A percentile compares a stretch with the other conserved stretches of the same genome.
phyloP scores from a whole-genome alignment of 1,140 invertebrate genomes.

The Atta cephalotes region DNA sequence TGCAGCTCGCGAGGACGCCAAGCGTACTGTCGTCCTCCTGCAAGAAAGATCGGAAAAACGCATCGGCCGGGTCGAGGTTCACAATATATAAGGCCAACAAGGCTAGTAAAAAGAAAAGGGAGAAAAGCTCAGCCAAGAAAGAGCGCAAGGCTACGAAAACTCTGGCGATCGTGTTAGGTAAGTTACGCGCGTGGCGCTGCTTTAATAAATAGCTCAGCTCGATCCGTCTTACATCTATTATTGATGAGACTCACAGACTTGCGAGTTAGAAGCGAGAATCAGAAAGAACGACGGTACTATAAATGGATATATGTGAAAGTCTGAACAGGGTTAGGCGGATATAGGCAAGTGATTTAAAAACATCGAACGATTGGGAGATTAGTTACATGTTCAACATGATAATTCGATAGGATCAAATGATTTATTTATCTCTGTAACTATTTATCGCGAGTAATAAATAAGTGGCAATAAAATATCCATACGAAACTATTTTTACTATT shows the following conservation, averaged over 20 bases:
- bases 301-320: slow-evolving; percentile 14
- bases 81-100: slow-evolving; percentile 97
- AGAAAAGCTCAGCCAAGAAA: slow-evolving; percentile 97
- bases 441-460: neutral
- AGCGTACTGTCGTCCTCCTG: slow-evolving; percentile 79
- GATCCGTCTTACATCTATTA: neutral
- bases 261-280: neutral
- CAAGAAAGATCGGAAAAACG: slow-evolving; percentile 90
- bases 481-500: neutral
- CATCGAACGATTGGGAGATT: slow-evolving; percentile 20
- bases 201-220: slow-evolving; percentile 31
- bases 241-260: slow-evolving; percentile 25
- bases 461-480: neutral
- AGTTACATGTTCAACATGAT: slow-evolving; percentile 10
- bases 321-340: neutral
- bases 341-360: slow-evolving; percentile 4
- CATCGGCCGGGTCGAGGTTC: slow-evolving; percentile 91
- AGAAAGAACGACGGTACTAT: neutral
- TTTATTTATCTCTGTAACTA: slow-evolving; percentile 3
- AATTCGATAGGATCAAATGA: neutral
- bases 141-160: slow-evolving; percentile 99
- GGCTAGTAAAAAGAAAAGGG: slow-evolving; percentile 97
- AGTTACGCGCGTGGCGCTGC: slow-evolving; percentile 33
- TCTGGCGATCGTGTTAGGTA: slow-evolving; percentile 98
- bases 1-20: slow-evolving; percentile 80